Conservation (phyloP, 2,113 vertebrate genomes). For the Sylvilagus bachmani region DNA sequence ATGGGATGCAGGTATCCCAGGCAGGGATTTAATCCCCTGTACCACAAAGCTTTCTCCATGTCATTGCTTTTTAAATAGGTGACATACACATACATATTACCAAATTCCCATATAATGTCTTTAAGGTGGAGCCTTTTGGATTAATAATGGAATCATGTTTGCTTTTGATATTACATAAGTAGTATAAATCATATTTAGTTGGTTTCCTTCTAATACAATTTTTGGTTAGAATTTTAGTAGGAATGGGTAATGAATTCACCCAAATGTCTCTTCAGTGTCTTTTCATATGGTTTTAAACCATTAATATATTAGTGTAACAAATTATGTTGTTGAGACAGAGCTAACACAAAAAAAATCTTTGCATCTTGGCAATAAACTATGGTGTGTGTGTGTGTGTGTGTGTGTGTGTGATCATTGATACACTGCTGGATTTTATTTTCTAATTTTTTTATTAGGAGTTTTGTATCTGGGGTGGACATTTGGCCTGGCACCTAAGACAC, state of each 20-base stretch:
- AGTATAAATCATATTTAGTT: slow-evolving; percentile 24
- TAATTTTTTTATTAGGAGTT: slow-evolving; percentile 49
- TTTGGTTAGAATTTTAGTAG: slow-evolving; percentile 49
- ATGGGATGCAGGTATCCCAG: no score
- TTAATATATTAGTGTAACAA: background rate
- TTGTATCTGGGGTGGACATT: background rate
- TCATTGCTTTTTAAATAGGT: slow-evolving; percentile 15
- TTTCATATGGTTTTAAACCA: slow-evolving; percentile 1
- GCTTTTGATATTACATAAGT: slow-evolving; percentile 39
- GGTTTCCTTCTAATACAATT: slow-evolving; percentile 42
- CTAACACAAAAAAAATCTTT: background rate
- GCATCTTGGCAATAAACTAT: background rate
- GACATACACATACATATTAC: background rate
- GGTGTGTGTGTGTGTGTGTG: no score
- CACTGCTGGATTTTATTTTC: slow-evolving; percentile 12
- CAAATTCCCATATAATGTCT: background rate
- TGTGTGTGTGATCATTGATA: background rate
- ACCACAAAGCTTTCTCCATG: background rate
- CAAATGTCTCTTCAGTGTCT: background rate
- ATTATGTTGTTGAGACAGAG: background rate
- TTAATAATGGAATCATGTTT: background rate
- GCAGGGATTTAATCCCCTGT: no score
- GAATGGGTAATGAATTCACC: slow-evolving; percentile 39
- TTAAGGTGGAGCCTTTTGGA: background rate
- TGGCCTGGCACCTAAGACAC: no score